phyloP scores from a whole-genome alignment of 2,888 invertebrate genomes.

The Seira sanloemensis region DNA sequence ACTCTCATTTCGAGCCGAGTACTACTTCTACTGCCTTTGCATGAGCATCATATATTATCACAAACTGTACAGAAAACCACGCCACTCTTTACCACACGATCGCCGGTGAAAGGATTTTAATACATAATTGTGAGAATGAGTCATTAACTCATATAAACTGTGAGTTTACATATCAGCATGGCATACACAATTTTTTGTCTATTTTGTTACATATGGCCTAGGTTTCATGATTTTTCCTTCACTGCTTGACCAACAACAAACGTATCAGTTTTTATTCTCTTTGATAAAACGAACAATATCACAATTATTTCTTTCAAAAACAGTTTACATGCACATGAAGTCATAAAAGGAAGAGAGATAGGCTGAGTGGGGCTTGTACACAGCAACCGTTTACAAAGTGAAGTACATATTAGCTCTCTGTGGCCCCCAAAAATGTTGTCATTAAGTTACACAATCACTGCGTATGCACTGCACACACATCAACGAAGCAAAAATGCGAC shows the following conservation, averaged over 20 bases:
- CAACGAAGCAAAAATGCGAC: background rate
- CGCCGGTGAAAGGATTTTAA: conserved; percentile 54
- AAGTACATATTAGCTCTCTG: background rate
- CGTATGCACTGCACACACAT: background rate
- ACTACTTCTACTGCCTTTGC: background rate
- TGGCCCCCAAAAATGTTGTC: background rate
- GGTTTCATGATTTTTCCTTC: background rate
- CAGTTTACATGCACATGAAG: background rate
- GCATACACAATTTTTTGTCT: no score
- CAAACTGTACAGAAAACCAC: background rate
- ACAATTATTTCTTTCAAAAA: no score
- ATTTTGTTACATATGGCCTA: background rate
- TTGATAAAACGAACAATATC: background rate
- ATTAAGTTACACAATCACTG: background rate
- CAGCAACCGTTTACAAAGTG: background rate
- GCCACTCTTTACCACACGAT: background rate
- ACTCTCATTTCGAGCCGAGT: no score
- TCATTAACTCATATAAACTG: conserved; percentile 40
- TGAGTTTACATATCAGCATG: background rate
- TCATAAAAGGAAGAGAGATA: background rate
- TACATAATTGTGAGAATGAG: conserved; percentile 48
- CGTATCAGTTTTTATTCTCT: background rate
- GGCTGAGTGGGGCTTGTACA: background rate
- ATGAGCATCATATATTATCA: background rate
- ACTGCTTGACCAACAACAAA: background rate